phyloP scores from a whole-genome alignment of 2,113 vertebrate species.

The Sinocyclocheilus grahami region DNA sequence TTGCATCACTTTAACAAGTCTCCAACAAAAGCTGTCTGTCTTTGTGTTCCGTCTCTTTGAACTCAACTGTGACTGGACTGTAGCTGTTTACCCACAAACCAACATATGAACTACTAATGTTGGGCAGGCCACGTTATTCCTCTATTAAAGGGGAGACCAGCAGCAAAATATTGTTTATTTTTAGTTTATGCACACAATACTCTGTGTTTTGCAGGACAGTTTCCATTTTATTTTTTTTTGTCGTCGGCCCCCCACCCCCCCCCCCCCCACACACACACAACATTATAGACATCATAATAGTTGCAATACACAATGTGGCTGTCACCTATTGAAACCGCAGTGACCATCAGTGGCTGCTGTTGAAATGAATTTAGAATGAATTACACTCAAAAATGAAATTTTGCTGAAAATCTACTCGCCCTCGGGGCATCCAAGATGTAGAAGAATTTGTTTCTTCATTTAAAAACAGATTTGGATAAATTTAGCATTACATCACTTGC shows the following conservation, averaged over 20 bases:
- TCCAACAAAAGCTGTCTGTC: neutral
- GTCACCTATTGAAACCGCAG: neutral
- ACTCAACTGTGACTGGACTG: conserved; percentile 25
- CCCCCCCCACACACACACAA: neutral
- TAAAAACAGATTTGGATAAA: neutral
- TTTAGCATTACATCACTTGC: neutral
- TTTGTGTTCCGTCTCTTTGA: neutral
- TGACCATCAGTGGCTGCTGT: neutral
- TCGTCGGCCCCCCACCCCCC: no score
- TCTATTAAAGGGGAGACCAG: neutral
- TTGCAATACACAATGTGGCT: neutral
- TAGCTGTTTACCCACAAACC: neutral
- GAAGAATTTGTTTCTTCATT: neutral
- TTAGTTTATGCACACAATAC: neutral
- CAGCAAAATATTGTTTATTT: neutral
- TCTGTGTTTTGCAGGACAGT: neutral
- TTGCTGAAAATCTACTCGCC: neutral
- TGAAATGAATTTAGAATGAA: neutral
- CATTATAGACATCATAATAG: neutral
- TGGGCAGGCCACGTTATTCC: neutral
- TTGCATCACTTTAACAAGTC: conserved; percentile 59
- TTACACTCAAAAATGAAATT: neutral
- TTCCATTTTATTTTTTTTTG: neutral
- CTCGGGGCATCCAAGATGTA: neutral
- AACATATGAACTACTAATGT: conserved; percentile 1